Conservation (phyloP, 92 coral and sea anemone species). For the Porites evermanni region DNA sequence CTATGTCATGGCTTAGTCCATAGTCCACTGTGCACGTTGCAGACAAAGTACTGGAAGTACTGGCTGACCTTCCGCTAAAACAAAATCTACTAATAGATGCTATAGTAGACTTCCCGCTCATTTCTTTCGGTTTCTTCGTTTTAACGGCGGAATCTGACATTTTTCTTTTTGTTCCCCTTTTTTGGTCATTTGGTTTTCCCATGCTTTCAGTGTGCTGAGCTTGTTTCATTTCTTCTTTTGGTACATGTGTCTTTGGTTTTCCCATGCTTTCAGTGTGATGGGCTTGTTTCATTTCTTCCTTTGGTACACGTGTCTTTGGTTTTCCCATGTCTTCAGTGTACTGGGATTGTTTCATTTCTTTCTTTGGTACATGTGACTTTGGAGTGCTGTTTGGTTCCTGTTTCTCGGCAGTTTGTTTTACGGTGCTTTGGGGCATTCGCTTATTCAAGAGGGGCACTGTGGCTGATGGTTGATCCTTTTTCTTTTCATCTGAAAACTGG, state of each 20-base stretch:
- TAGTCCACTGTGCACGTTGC: conserved; percentile 4
- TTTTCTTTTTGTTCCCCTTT: conserved; percentile 5
- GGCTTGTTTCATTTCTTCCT: no score
- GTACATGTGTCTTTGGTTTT: neutral
- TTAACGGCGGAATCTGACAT: neutral
- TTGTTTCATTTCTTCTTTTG: no score
- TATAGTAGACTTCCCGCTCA: neutral
- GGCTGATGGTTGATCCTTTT: conserved; percentile 3
- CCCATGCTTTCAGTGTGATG: neutral
- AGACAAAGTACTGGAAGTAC: neutral
- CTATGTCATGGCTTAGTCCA: neutral
- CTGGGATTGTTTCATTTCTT: no score
- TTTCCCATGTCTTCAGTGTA: neutral
- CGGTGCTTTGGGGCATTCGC: no score
- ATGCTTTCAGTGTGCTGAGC: neutral
- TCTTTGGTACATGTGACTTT: neutral
- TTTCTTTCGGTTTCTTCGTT: neutral
- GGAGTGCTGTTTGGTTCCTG: no score
- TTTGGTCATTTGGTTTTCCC: neutral
- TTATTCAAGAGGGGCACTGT: no score
- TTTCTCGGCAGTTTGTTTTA: no score
- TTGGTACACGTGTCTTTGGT: neutral
- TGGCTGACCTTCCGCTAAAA: neutral
- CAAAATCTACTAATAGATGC: neutral
- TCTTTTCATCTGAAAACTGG: conserved; percentile 32